These are phyloP conservation scores for Dendroctonus ponderosae DNA, from an alignment of 1,140 invertebrate genomes.

Conservation along the genomic window DNA sequence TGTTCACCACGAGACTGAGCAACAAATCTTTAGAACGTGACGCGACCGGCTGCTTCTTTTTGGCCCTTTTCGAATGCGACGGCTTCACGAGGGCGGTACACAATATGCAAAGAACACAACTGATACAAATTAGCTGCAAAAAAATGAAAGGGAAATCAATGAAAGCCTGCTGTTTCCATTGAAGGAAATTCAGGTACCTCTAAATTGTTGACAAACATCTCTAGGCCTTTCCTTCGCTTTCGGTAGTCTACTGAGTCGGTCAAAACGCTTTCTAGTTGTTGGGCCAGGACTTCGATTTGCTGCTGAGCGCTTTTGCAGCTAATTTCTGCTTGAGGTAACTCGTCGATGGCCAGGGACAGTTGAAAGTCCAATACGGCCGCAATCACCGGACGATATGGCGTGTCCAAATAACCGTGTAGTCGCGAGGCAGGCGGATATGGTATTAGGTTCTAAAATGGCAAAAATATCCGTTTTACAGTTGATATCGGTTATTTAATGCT, in stretches of 20 bases:
- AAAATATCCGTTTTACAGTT: background rate
- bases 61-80: constrained; percentile 38
- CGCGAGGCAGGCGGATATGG: constrained; percentile 42
- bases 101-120: constrained; percentile 40
- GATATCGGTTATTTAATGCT: background rate
- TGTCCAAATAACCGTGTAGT: constrained; percentile 39
- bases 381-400: constrained; percentile 38
- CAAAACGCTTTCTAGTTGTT: constrained; percentile 30
- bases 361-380: constrained; percentile 39
- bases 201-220: constrained; percentile 42
- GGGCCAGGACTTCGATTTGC: constrained; percentile 30
- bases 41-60: constrained; percentile 37
- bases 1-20: constrained; percentile 26
- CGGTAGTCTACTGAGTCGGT: constrained; percentile 35
- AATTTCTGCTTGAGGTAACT: constrained; percentile 19
- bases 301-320: constrained; percentile 28
- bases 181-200: constrained; percentile 33
- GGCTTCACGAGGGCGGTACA: constrained; percentile 42
- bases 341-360: constrained; percentile 32
- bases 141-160: background rate
- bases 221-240: constrained; percentile 39
- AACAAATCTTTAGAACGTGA: constrained; percentile 33
- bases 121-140: constrained; percentile 41
- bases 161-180: background rate
- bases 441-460: constrained; percentile 34